These are phyloP conservation scores for Diogma glabrata DNA, from an alignment of 2,888 invertebrate genomes.

Conservation along the genomic window DNA sequence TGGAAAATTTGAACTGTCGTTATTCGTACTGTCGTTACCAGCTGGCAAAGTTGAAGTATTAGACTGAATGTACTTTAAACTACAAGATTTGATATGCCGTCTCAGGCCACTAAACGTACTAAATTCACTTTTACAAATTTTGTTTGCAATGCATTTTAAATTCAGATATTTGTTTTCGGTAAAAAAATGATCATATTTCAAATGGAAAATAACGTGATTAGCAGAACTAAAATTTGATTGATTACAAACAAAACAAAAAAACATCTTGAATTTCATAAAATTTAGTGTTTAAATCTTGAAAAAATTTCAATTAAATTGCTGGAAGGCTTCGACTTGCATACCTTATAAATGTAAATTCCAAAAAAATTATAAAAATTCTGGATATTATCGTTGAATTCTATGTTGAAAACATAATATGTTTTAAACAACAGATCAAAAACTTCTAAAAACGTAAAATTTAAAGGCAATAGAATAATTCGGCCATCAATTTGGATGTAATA, in stretches of 20 bases:
- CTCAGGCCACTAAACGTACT: not conserved
- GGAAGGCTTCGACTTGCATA: not conserved
- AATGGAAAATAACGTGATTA: constrained; percentile 1
- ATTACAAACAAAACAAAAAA: not conserved
- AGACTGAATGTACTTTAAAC: no score
- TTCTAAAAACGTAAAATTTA: no score
- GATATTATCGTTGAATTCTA: not conserved
- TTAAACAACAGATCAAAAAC: no score
- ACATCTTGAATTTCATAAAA: not conserved
- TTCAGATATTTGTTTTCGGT: not conserved
- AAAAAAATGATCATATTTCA: constrained; percentile 4
- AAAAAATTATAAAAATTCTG: constrained; percentile 1
- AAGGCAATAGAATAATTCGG: no score
- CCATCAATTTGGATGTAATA: no score
- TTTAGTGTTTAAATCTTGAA: not conserved
- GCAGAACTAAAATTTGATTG: not conserved
- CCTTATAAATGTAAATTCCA: not conserved
- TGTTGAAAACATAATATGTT: no score
- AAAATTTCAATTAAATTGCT: not conserved
- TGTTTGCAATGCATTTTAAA: no score
- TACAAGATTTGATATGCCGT: not conserved
- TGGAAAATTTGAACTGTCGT: not conserved
- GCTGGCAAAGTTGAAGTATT: no score
- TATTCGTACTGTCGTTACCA: no score
- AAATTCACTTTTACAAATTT: constrained; percentile 1